Base-by-base conservation (phyloP, 2,797 vertebrate species). In the Scarus forsteni region DNA sequence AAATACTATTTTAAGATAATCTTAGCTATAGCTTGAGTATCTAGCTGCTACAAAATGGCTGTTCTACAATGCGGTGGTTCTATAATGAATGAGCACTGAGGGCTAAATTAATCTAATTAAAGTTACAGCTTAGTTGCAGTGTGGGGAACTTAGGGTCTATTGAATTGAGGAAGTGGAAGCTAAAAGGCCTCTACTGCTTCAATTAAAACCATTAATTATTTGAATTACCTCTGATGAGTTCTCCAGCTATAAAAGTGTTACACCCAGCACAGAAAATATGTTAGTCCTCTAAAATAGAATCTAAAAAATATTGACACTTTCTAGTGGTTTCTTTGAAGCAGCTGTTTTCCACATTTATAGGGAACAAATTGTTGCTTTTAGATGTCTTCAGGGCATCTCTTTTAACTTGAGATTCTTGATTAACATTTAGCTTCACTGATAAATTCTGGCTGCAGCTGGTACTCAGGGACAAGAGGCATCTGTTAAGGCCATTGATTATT, bases 401-500 rank as follows among this genome's bases (percentile, higher is more conserved):
- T 51, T 44, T 3, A 35, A 36, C n/a, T 38, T 27, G 1, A 58
- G 62, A 40, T 45, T 66, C 43, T 44, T 13, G 1, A 49, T 42
- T 16, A 68, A 14, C 27, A 53, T 52, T 57, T 35, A 18, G 16
- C 49, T 44, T 48, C 1, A 15, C 13, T 13, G 39, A 64, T 49
- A 14, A 65, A 36, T 52, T 15, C 60, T 75, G 46, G 44, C 49
- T 63, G 49, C 63, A 51, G 36, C 19, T 10, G 38, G 27, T 49
- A 44, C 27, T 48, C 45, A 7, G 40, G 38, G n/a, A 60, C 27
- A 72, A 63, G 27, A 2, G 15, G 11, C 10, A 5, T 9, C 19
- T 15, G 12, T 56, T 39, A 34, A 13, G 50, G 55, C 11, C 9
- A 55, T 74, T 1, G 46, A 4, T 57, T 56, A 70, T 51, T 49